phyloP scores from a whole-genome alignment of 2,113 vertebrate species.

The Hydrolagus affinis region DNA sequence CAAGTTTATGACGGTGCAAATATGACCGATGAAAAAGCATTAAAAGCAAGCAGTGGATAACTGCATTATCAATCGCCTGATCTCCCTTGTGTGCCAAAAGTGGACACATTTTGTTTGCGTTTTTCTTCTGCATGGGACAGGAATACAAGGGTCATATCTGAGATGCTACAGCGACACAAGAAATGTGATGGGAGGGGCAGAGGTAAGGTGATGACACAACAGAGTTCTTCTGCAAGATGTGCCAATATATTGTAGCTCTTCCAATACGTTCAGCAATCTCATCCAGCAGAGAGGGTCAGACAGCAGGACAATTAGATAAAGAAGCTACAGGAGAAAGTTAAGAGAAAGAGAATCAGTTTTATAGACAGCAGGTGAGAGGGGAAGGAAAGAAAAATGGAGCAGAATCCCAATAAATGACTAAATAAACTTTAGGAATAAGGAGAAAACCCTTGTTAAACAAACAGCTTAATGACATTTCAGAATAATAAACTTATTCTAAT shows the following conservation, averaged over 20 bases:
- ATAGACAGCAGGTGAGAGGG: background rate
- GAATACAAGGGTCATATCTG: constrained; percentile 9
- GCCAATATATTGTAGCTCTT: constrained; percentile 27
- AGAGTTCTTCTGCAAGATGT: constrained; percentile 26
- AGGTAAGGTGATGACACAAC: constrained; percentile 13
- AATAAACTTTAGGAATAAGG: background rate
- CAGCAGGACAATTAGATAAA: constrained; percentile 30
- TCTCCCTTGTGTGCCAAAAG: background rate
- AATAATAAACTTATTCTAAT: too few species aligned
- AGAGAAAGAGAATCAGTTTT: constrained; percentile 25
- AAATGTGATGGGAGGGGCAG: constrained; percentile 14
- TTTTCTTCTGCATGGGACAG: background rate
- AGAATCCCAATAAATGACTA: background rate
- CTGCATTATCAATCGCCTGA: background rate
- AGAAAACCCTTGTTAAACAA: too few species aligned
- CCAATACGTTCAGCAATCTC: constrained; percentile 19
- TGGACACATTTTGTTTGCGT: constrained; percentile 9
- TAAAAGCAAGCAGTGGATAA: background rate
- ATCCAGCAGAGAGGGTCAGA: constrained; percentile 22
- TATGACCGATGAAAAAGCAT: background rate
- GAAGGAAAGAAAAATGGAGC: background rate
- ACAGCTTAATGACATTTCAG: too few species aligned
- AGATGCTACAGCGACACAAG: constrained; percentile 12
- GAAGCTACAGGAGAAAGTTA: constrained; percentile 28
- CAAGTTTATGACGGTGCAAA: background rate